Percentiles rank a stretch among this genome's conserved stretches.
Conservation (phyloP, 2,888 invertebrate species). For the Cheilosia vulpina region DNA sequence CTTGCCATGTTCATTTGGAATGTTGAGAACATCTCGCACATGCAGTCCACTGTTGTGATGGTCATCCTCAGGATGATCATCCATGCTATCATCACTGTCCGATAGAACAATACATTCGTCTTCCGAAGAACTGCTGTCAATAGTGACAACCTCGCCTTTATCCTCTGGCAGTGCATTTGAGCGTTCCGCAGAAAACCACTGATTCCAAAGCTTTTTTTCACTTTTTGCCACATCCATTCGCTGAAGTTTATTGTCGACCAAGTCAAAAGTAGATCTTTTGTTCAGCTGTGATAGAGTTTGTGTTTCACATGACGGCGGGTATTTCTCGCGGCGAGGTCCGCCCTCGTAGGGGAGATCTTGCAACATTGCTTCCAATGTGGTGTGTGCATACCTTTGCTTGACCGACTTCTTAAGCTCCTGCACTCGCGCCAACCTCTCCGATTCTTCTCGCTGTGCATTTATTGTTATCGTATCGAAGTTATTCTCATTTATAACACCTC, state of each 20-base stretch:
- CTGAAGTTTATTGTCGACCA: slow-evolving; percentile 36
- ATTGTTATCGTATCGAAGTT: slow-evolving; percentile 96
- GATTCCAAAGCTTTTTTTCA: slow-evolving; percentile 42
- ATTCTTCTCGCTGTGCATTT: slow-evolving; percentile 96
- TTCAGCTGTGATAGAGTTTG: slow-evolving; percentile 1
- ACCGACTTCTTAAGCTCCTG: slow-evolving; percentile 94
- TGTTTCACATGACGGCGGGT: slow-evolving; percentile 77
- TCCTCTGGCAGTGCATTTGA: slow-evolving; percentile 45
- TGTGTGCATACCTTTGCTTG: slow-evolving; percentile 92
- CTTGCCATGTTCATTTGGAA: slow-evolving; percentile 95
- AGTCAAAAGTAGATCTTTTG: slow-evolving; percentile 10
- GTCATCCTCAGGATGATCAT: slow-evolving; percentile 92
- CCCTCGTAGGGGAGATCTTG: slow-evolving; percentile 74
- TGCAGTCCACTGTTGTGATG: slow-evolving; percentile 96
- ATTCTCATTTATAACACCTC: slow-evolving; percentile 97
- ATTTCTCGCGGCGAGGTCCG: slow-evolving; percentile 76
- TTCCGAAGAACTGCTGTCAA: slow-evolving; percentile 89
- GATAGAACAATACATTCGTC: slow-evolving; percentile 95
- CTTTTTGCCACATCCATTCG: slow-evolving; percentile 27
- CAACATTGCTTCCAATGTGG: slow-evolving; percentile 85
- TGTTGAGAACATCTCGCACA: slow-evolving; percentile 95
- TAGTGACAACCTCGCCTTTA: slow-evolving; percentile 86
- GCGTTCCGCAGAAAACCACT: slow-evolving; percentile 55
- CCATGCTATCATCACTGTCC: slow-evolving; percentile 91
- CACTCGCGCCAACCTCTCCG: slow-evolving; percentile 92